These are phyloP conservation scores for Regulus satrapa DNA, from an alignment of 2,113 vertebrate genomes.

Conservation along the genomic window DNA sequence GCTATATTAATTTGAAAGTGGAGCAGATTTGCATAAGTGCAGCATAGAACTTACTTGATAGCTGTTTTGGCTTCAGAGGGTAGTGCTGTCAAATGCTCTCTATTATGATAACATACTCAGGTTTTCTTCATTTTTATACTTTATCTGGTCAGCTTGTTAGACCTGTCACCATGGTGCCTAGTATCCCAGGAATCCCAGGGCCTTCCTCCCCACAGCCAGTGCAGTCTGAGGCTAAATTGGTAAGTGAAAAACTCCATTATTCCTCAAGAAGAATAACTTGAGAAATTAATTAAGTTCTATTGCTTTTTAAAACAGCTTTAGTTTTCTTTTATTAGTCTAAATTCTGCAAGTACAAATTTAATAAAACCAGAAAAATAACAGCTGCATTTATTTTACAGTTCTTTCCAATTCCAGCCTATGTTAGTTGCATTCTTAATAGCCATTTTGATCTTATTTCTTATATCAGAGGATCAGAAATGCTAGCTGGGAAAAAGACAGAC, in stretches of 20 bases:
- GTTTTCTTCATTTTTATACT: constrained; percentile 57
- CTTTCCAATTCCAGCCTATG: background rate
- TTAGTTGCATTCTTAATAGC: background rate
- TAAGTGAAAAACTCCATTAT: constrained; percentile 74
- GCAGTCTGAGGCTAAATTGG: constrained; percentile 98
- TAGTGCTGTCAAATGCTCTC: constrained; percentile 49
- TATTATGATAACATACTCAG: constrained; percentile 49
- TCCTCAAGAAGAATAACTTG: constrained; percentile 46
- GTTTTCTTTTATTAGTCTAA: background rate
- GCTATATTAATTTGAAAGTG: constrained; percentile 63
- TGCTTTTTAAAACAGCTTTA: constrained; percentile 18
- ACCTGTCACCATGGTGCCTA: constrained; percentile 99
- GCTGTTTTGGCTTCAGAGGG: constrained; percentile 48
- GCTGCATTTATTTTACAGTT: background rate
- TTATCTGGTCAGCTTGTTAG: constrained; percentile 89
- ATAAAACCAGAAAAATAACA: background rate
- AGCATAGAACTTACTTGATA: constrained; percentile 36
- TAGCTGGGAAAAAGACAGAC: background rate
- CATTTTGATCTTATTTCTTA: background rate
- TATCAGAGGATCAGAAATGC: background rate
- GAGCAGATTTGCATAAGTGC: constrained; percentile 55
- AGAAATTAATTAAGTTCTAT: background rate
- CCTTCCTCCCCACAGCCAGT: constrained; percentile 91
- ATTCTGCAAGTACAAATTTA: background rate
- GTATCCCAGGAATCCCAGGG: constrained; percentile 96